phyloP scores from a whole-genome alignment of 2,888 invertebrate species.

The Macrophya annulata region DNA sequence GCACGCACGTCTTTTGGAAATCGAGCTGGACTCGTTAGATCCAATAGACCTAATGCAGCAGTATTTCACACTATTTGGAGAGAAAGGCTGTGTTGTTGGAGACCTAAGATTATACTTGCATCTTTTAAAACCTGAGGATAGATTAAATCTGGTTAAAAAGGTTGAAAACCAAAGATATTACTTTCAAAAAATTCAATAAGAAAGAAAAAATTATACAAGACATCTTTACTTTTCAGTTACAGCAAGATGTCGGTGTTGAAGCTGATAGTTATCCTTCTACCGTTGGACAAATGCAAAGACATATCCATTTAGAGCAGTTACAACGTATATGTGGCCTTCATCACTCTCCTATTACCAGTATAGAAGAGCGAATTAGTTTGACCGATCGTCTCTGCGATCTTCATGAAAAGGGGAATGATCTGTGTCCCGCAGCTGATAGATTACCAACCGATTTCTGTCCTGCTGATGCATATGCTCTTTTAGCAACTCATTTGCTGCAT shows the following conservation, averaged over 20 bases:
- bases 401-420: conserved; percentile 72
- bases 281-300: conserved; percentile 89
- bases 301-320: conserved; percentile 89
- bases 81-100: conserved; percentile 92
- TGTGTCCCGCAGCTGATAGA: conserved; percentile 80
- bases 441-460: conserved; percentile 87
- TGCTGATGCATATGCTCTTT: conserved; percentile 89
- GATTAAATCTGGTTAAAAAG: conserved; percentile 81
- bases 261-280: conserved; percentile 74
- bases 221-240: conserved; percentile 67
- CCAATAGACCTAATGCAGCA: conserved; percentile 87
- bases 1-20: conserved; percentile 82
- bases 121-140: conserved; percentile 85
- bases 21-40: conserved; percentile 76
- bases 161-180: conserved; percentile 60
- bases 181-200: conserved; percentile 43
- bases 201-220: background rate
- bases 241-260: conserved; percentile 74
- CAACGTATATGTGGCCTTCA: conserved; percentile 88
- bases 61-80: conserved; percentile 91
- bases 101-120: conserved; percentile 90
- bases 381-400: conserved; percentile 72
- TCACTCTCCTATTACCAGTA: conserved; percentile 75
- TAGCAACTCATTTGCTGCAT: conserved; percentile 88
- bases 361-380: conserved; percentile 69